Base-by-base conservation (phyloP, 2,888 invertebrate species). In the Phalangium opilio region DNA sequence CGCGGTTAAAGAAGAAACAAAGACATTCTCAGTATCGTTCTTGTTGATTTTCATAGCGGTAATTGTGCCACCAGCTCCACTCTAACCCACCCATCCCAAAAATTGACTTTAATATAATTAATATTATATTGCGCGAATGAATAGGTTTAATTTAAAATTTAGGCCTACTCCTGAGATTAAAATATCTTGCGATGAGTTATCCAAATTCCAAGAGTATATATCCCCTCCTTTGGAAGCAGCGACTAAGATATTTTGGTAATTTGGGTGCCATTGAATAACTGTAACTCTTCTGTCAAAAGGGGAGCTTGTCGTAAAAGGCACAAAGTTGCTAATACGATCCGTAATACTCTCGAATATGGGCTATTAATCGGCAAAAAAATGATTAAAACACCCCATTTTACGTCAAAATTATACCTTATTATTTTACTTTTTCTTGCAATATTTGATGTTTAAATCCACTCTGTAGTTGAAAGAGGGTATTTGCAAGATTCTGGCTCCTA, bases 181-280 rank as follows among this genome's bases (percentile, higher is more conserved):
- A 21, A 8, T 17, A n/a, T 33, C n/a, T 27, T 7, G 18, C 14
- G 27, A 27, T 27, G 18, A 19, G 3, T 8, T 12, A 10, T 32
- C 36, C 15, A 36, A n/a, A 48, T 44, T 44, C n/a, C 32, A 20
- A 2, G 36, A 27, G n/a, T n/a, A 11, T n/a, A 48, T 3, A 35
- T 48, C 48, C 14, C 48, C 48, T 12, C 44, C 41, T 44, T 48
- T 48, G 7, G 48, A 48, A 2, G 21, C 48, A 21, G 44, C 35
- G 12, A 21, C 48, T n/a, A 20, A 35, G n/a, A 41, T 14, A 11
- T 41, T n/a, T 7, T 41, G 17, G 20, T 48, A 44, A 4, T 27
- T 21, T 12, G 48, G 44, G 44, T 48, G 48, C 44, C 48, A 48
- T 12, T 41, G 32, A 18, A 48, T 34, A 3, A 44, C 27, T 7